A percentile compares a stretch with the other conserved stretches of the same genome.
Evolutionary conservation across 2,888 invertebrate genomes (phyloP).

Genomic region (Scaptodrosophila latifasciaeformis): DNA sequence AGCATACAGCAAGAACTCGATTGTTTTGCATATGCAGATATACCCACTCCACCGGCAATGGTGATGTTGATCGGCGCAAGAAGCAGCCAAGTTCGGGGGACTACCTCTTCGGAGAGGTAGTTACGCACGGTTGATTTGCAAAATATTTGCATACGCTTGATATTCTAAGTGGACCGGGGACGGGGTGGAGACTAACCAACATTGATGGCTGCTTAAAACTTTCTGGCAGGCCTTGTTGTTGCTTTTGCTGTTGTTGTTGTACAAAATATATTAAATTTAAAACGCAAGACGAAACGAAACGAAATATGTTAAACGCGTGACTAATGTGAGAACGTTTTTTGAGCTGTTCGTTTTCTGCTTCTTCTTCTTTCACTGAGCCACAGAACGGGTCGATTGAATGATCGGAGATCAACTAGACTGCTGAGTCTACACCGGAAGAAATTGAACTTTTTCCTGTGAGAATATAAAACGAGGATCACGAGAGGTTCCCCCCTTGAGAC

Average conservation of each 20-base stretch:
- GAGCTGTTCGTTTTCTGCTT: conserved; percentile 37
- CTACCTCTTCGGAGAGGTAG: no score
- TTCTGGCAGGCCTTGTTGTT: no score
- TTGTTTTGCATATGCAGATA: conserved; percentile 63
- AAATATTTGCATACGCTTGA: conserved; percentile 58
- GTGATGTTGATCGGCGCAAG: neutral
- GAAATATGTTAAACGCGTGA: conserved; percentile 69
- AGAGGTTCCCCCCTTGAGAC: no score
- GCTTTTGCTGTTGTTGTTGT: conserved; percentile 9
- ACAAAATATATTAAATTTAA: conserved; percentile 64
- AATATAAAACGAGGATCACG: no score
- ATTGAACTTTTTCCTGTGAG: no score
- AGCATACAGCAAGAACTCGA: no score
- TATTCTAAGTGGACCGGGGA: neutral
- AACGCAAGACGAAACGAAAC: conserved; percentile 49
- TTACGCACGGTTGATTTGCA: conserved; percentile 66
- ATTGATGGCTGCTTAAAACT: no score
- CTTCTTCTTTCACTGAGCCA: no score
- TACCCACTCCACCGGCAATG: neutral
- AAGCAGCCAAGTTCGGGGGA: no score
- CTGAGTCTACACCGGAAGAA: no score
- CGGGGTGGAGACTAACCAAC: neutral
- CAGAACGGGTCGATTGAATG: no score
- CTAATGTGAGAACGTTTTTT: conserved; percentile 63
- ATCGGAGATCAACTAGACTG: no score